phyloP scores from a whole-genome alignment of 2,113 vertebrate species.

The Ctenodactylus gundi region DNA sequence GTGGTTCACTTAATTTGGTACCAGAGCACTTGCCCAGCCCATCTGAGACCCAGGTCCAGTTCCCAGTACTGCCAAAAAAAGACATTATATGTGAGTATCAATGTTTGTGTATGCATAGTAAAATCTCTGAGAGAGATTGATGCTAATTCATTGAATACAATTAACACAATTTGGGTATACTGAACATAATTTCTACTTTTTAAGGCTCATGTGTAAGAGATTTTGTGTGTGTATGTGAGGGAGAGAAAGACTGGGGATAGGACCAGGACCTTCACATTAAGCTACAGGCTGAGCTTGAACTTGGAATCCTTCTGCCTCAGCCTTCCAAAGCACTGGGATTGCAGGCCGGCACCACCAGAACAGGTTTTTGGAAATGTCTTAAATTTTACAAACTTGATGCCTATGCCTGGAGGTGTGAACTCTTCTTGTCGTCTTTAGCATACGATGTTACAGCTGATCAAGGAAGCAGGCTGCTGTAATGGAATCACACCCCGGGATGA shows the following conservation, averaged over 20 bases:
- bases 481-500: conserved; percentile 92
- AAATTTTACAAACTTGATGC: neutral
- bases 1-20: neutral
- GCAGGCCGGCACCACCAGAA: too few relatives aligned
- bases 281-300: too few relatives aligned
- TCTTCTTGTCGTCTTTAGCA: conserved; percentile 84
- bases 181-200: neutral
- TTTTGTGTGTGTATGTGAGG: too few relatives aligned
- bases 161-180: neutral
- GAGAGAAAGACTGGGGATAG: too few relatives aligned
- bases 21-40: neutral
- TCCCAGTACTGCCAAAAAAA: neutral
- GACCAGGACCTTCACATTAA: too few relatives aligned
- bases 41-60: neutral
- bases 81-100: neutral
- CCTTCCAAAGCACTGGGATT: too few relatives aligned
- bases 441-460: conserved; percentile 96
- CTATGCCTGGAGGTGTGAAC: neutral
- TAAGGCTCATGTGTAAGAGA: too few relatives aligned
- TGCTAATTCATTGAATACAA: too few relatives aligned
- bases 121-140: neutral
- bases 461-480: conserved; percentile 94
- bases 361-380: too few relatives aligned
- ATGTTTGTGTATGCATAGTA: neutral
- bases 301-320: too few relatives aligned